phyloP scores from a whole-genome alignment of 2,113 vertebrate species.

The Sinosuthora webbiana region DNA sequence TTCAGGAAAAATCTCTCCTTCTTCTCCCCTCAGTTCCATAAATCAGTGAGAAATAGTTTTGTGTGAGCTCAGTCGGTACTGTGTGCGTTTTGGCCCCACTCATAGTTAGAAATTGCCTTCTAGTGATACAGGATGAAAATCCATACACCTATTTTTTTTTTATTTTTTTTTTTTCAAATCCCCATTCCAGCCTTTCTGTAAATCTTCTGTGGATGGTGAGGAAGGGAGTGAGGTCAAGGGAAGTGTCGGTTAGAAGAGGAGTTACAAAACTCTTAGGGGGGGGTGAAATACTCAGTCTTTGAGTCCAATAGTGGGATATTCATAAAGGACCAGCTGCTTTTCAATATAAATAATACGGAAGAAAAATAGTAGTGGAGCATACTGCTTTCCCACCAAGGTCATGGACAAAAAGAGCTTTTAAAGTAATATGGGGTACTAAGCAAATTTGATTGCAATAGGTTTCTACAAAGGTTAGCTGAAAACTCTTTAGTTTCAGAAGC shows the following conservation, averaged over 20 bases:
- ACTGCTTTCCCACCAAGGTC: conserved; percentile 16
- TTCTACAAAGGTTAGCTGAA: neutral
- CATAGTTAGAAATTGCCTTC: neutral
- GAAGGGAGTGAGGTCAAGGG: conserved; percentile 33
- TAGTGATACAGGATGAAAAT: neutral
- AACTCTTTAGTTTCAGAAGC: neutral
- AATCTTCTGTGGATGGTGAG: neutral
- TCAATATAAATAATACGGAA: neutral
- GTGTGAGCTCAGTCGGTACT: neutral
- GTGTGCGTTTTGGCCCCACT: neutral
- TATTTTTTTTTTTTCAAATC: neutral
- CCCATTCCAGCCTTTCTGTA: neutral
- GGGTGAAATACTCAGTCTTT: conserved; percentile 6
- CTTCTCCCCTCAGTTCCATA: neutral
- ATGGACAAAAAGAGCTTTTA: conserved; percentile 33
- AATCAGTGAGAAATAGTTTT: neutral
- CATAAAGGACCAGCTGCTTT: conserved; percentile 42
- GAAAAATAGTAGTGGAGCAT: neutral
- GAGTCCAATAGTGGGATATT: neutral
- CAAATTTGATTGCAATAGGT: neutral
- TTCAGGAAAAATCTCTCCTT: neutral
- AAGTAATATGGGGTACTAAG: neutral
- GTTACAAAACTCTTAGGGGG: conserved; percentile 16
- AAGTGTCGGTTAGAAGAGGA: neutral
- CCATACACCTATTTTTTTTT: neutral